These are phyloP conservation scores for Holocentrus rufus DNA, from an alignment of 2,797 vertebrate species.

Conservation along the genomic window DNA sequence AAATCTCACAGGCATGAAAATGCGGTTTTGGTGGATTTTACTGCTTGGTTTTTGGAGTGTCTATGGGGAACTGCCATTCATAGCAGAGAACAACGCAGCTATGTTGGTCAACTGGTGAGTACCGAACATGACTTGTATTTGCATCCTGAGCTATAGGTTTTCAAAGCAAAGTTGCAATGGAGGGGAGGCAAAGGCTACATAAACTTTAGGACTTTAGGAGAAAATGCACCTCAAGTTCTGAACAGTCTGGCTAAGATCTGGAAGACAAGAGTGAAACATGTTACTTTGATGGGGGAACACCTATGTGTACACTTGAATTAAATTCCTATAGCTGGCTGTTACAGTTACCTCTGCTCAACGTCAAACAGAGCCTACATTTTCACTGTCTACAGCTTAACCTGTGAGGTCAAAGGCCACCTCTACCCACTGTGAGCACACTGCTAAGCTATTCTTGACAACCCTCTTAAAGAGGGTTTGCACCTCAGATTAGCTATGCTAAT, in stretches of 20 bases:
- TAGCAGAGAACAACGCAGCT: conserved; percentile 91
- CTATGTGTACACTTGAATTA: conserved; percentile 18
- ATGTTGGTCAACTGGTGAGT: conserved; percentile 97
- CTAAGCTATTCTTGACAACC: conserved; percentile 78
- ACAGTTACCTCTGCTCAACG: not conserved
- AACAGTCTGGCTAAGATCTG: conserved; percentile 61
- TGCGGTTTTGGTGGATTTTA: conserved; percentile 88
- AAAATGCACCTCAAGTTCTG: conserved; percentile 18
- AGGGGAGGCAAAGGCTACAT: not conserved
- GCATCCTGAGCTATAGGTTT: not conserved
- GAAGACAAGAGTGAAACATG: conserved; percentile 15
- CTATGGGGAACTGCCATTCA: conserved; percentile 90
- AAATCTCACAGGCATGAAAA: conserved; percentile 71
- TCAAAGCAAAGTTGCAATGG: not conserved
- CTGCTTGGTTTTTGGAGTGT: conserved; percentile 85
- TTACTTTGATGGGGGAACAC: conserved; percentile 18
- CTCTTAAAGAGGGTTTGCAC: conserved; percentile 78
- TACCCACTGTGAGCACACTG: conserved; percentile 51
- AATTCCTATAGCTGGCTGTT: conserved; percentile 26
- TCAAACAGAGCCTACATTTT: conserved; percentile 23
- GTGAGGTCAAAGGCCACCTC: conserved; percentile 62
- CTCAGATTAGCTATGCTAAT: conserved; percentile 81
- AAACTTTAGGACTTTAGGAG: not conserved
- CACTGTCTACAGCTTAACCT: conserved; percentile 58
- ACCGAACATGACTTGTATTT: conserved; percentile 1